Percentiles rank a stretch among this genome's conserved stretches.
Evolutionary conservation across 1,140 invertebrate genomes (phyloP).

Genomic region (Lepidurus packardi): DNA sequence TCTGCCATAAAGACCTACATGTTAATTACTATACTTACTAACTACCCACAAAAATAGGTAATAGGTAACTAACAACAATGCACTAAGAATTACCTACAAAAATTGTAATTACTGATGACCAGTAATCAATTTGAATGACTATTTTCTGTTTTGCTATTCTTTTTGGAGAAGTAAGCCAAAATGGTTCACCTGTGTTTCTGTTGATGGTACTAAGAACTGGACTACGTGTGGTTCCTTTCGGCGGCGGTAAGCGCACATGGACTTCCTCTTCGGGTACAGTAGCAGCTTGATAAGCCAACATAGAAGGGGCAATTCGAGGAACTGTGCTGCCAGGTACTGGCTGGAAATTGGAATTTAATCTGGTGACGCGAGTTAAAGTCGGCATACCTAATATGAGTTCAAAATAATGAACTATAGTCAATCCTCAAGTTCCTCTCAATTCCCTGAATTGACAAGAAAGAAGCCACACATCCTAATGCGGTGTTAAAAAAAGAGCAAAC

Average conservation of each 20-base stretch:
- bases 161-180: not conserved
- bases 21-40: too few species aligned
- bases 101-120: too few species aligned
- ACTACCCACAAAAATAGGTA: too few species aligned
- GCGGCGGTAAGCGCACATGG: conserved; percentile 28
- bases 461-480: conserved; percentile 4
- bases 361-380: conserved; percentile 33
- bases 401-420: too few species aligned
- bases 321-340: conserved; percentile 34
- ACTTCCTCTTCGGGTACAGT: conserved; percentile 31
- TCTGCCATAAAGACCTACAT: too few species aligned
- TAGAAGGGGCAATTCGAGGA: conserved; percentile 32
- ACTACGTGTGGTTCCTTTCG: conserved; percentile 6
- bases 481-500: not conserved
- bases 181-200: conserved; percentile 19
- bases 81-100: too few species aligned
- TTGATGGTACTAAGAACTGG: conserved; percentile 2
- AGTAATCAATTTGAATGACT: too few species aligned
- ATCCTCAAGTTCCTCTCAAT: conserved; percentile 24
- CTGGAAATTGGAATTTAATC: conserved; percentile 33
- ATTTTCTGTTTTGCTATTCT: too few species aligned
- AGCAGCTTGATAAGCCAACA: conserved; percentile 28
- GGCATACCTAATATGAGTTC: conserved; percentile 26
- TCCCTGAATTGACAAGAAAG: not conserved
- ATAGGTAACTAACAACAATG: too few species aligned